Evolutionary conservation across 2,888 invertebrate genomes (phyloP), one percentile per base, ranked within the genome.

Genomic region (Laspeyria flexula): DNA sequence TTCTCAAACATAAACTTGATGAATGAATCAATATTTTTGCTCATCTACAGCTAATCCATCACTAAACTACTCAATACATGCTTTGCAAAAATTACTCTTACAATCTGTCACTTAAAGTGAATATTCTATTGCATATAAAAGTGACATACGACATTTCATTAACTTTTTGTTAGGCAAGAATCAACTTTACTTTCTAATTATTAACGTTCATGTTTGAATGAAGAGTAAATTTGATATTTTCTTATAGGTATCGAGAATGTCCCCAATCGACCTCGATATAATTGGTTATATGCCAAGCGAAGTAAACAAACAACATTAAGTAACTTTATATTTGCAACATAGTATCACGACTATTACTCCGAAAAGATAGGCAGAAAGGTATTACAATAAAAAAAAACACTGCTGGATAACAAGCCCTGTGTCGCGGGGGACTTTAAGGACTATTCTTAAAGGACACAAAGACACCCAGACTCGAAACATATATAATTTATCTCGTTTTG

Each of bases 251-350:
- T 1, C 15, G 30, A 23, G 53, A 59, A 48, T 64, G 65, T 53
- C 53, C 31, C 44, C 39, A 6, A 43, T 13, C 44, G 47, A 29
- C 60, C 53, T 48, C 43, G 53, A 43, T 53, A 25, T 43, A 58
- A 46, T 34, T 63, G 40, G 39, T 44, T 3, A 15, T 43, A 46
- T 29, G 33, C 1, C 15, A 37, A 27, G 18, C 13, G 7, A 33
- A 5, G 7, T 18, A n/a, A 9, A 34, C 10, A 4, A 0, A 34
- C 25, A 25, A 7, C 25, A 7, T 25, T 25, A 4, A 7, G 5
- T 25, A 25, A 25, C n/a, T n/a, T n/a, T 25, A 25, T 25, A 25
- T 25, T 25, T 25, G 1, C n/a, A n/a, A n/a, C n/a, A n/a, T n/a
- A n/a, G n/a, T n/a, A n/a, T n/a, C n/a, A n/a, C n/a, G n/a, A n/a